Conservation (phyloP, 2,113 vertebrate species). For the Nyctibius bracteatus region DNA sequence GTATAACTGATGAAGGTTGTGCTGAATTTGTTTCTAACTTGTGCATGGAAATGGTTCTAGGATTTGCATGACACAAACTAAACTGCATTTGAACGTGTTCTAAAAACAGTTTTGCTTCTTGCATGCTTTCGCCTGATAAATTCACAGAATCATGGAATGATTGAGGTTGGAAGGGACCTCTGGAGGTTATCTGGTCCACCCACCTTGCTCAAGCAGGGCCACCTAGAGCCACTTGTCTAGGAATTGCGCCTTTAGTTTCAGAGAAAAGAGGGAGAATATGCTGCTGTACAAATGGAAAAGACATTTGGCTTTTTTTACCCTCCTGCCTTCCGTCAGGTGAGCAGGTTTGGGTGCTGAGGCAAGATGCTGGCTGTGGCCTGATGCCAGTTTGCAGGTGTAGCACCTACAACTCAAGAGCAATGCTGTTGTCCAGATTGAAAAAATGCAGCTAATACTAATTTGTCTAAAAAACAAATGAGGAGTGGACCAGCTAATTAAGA, state of each 20-base stretch:
- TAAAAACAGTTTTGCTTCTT: not conserved
- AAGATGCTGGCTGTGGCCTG: rapidly evolving
- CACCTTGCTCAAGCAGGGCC: not conserved
- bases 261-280: not conserved
- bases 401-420: not conserved
- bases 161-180: not conserved
- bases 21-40: not conserved
- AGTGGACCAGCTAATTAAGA: not conserved
- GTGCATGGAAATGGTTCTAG: not conserved
- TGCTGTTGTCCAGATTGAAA: not conserved
- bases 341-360: not conserved
- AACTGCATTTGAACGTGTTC: not conserved
- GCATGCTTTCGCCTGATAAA: not conserved
- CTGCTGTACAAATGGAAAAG: not conserved
- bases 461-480: not conserved
- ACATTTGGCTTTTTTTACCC: not conserved
- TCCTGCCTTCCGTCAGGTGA: not conserved
- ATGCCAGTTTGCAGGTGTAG: not conserved
- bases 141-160: not conserved
- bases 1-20: not conserved
- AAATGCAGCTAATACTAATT: not conserved
- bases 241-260: not conserved
- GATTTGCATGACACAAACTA: rapidly evolving
- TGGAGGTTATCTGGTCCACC: not conserved
- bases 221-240: not conserved